Evolutionary conservation across 2,888 invertebrate species (phyloP).

Genomic region (Limnephilus rhombicus): DNA sequence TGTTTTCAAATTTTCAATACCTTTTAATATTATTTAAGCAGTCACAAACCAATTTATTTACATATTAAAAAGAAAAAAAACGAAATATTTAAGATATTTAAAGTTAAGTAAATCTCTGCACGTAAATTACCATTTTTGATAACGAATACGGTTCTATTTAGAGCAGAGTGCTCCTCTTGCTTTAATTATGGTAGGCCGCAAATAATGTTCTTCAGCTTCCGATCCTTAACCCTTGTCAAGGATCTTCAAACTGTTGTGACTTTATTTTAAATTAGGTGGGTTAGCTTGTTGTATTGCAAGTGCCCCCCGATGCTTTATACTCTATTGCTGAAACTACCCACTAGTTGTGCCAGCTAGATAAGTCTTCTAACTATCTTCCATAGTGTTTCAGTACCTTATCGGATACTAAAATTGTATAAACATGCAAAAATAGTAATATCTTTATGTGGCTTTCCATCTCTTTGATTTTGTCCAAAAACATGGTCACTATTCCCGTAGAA

Average conservation of each 20-base stretch:
- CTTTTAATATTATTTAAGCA: background rate
- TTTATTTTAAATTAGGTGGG: background rate
- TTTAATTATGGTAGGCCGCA: background rate
- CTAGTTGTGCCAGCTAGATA: background rate
- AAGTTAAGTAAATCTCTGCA: background rate
- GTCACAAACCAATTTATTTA: background rate
- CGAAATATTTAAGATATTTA: background rate
- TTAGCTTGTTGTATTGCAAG: background rate
- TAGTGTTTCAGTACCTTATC: background rate
- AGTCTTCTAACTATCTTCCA: background rate
- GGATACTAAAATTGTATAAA: background rate
- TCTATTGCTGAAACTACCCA: background rate
- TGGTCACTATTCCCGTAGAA: background rate
- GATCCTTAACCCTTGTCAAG: background rate
- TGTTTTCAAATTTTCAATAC: background rate
- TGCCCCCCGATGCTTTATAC: background rate
- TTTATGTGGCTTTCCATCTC: background rate
- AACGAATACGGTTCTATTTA: background rate
- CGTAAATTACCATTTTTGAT: background rate
- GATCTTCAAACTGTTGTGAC: background rate
- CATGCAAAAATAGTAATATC: background rate
- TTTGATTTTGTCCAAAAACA: background rate
- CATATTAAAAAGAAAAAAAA: background rate
- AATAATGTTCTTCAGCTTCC: background rate
- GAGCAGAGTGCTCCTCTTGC: background rate